Evolutionary conservation across 2,797 vertebrate species (phyloP).

Genomic region (Myripristis jacobus): DNA sequence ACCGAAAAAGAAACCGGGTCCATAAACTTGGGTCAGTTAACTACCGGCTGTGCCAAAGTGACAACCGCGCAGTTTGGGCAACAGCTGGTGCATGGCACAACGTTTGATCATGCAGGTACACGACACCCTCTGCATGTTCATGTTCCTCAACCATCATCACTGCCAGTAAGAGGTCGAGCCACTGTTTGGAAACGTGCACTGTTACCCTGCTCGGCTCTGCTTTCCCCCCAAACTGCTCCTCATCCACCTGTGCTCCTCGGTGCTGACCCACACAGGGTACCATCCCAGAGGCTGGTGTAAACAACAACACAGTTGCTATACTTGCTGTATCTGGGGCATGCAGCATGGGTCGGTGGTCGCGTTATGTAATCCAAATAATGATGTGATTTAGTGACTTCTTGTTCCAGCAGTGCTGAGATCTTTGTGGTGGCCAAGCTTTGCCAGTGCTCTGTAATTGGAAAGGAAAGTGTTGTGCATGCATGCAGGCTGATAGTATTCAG

Average conservation of each 20-base stretch:
- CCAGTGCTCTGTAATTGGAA: constrained; percentile 52
- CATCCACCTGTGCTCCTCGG: constrained; percentile 56
- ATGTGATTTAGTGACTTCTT: constrained; percentile 59
- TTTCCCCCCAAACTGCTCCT: constrained; percentile 18
- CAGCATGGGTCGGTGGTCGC: constrained; percentile 69
- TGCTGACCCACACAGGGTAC: constrained; percentile 39
- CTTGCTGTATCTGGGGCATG: constrained; percentile 54
- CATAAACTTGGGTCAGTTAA: constrained; percentile 48
- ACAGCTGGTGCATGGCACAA: constrained; percentile 47
- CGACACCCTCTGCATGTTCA: constrained; percentile 55
- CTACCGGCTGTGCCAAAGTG: constrained; percentile 24
- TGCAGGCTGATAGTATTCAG: constrained; percentile 20
- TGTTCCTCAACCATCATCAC: constrained; percentile 42
- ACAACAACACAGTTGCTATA: constrained; percentile 36
- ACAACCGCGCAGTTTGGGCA: constrained; percentile 26
- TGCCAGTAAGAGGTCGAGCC: constrained; percentile 70
- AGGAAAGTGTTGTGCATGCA: constrained; percentile 50
- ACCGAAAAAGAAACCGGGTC: constrained; percentile 35
- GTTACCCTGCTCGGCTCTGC: constrained; percentile 49
- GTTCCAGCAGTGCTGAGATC: constrained; percentile 48
- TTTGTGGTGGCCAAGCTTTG: constrained; percentile 41
- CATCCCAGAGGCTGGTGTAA: constrained; percentile 33
- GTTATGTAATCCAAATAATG: constrained; percentile 74
- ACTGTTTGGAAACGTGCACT: constrained; percentile 67
- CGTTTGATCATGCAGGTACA: constrained; percentile 60